Evolutionary conservation across 2,797 vertebrate species (phyloP).

Genomic region (Antrozous pallidus): DNA sequence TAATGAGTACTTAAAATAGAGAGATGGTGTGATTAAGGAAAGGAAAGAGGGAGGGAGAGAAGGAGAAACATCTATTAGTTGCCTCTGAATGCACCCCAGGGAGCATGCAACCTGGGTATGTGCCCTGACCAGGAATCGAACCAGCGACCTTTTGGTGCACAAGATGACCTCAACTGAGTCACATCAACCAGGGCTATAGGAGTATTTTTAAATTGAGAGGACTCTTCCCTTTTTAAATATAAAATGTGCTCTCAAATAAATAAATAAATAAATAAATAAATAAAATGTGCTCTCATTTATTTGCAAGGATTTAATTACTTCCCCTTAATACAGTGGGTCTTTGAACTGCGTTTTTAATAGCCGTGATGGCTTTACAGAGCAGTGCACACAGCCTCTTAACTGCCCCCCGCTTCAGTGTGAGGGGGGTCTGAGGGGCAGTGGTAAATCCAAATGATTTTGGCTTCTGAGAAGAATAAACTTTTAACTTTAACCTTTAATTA

Average conservation of each 20-base stretch:
- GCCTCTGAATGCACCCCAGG: background rate
- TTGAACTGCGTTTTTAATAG: background rate
- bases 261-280: too few species aligned
- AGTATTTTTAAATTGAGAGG: background rate
- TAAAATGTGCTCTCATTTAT: background rate
- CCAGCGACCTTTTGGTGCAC: background rate
- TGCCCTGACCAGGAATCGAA: background rate
- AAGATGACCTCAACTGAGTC: background rate
- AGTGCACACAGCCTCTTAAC: background rate
- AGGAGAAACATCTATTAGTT: background rate
- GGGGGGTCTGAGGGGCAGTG: background rate
- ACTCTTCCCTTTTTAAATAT: constrained; percentile 1
- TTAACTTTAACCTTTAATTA: background rate
- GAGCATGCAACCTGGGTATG: background rate
- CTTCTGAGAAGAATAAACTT: background rate
- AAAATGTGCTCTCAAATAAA: constrained; percentile 37
- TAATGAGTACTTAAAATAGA: too few species aligned
- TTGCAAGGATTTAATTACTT: background rate
- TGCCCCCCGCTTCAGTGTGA: background rate
- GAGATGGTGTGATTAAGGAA: too few species aligned
- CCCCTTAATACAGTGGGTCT: background rate
- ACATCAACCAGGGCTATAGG: background rate
- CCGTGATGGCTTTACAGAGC: background rate
- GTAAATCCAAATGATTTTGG: background rate
- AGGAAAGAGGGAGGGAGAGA: background rate